Conservation (phyloP, 2,888 invertebrate species). For the Agonopterix subpropinquella region DNA sequence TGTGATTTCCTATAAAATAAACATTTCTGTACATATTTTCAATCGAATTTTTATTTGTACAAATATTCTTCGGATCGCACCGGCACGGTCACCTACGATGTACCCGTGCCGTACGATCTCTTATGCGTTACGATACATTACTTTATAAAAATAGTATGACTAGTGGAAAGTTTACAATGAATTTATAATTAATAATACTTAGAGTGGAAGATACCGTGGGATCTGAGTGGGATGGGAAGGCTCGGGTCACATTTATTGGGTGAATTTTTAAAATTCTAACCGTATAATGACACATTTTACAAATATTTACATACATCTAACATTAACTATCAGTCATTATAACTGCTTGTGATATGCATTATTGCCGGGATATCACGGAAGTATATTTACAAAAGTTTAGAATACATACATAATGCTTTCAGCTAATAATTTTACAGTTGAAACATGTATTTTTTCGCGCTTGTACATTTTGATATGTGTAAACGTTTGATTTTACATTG, state of each 20-base stretch:
- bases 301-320: constrained; percentile 35
- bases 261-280: constrained; percentile 42
- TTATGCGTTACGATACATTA: not conserved
- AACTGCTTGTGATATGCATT: constrained; percentile 58
- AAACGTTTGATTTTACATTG: too few relatives aligned
- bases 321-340: constrained; percentile 45
- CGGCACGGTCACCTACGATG: not conserved
- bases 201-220: constrained; percentile 27
- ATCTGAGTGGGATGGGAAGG: constrained; percentile 24
- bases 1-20: constrained; percentile 68
- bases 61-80: constrained; percentile 13
- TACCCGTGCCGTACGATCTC: not conserved
- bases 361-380: constrained; percentile 65
- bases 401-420: constrained; percentile 19
- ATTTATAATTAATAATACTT: constrained; percentile 26
- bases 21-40: constrained; percentile 74
- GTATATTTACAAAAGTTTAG: constrained; percentile 31
- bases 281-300: constrained; percentile 25
- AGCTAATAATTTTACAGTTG: constrained; percentile 9
- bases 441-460: not conserved
- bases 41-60: constrained; percentile 65
- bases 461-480: too few relatives aligned
- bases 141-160: constrained; percentile 46
- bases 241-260: constrained; percentile 32
- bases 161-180: constrained; percentile 31